Base-by-base conservation (phyloP, 2,888 invertebrate species). In the Ditylenchus weischeri region DNA sequence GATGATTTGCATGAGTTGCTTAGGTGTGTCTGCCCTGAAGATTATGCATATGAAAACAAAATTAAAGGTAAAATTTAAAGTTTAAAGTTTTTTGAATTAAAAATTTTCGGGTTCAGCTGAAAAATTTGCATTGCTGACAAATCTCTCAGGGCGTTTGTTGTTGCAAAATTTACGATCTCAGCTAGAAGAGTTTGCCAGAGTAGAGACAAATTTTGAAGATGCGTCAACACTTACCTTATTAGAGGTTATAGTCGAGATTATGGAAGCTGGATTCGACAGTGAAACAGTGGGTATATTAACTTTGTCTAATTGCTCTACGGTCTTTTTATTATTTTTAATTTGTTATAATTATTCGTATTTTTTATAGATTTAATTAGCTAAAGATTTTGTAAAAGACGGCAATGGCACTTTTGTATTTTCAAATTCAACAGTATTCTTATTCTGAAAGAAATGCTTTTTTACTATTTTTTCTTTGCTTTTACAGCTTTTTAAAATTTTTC, bases 1-100 rank as follows among this genome's bases (percentile, higher is more conserved):
- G 73, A 72, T 36, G 73, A 73, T 58, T 67, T 72, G 61, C 60
- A 58, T 51, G 73, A 66, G 43, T 54, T 72, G 5, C 57, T 72
- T 43, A 43, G 64, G 15, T 60, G 66, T 38, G 60, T 72, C n/a
- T 72, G 72, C 43, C 72, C 72, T 23, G 72, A 72, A 43, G 61
- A 69, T 35, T 75, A 62, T 61, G 66, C 54, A 5, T 58, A 72
- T 21, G 64, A 70, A 23, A 59, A 62, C 21, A 57, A 66, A 8
- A 66, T 72, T 19, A 62, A 36, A 19, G 72, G 72, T 72, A 48
- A 21, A 63, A 15, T 15, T 6, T 54, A 23, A 29, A 2, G 1
- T 54, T 7, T 2, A 19, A 50, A 50, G 18, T 19, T 50, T 19
- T 50, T 19, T 4, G 2, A 50, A 2, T 50, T 19, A 19, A 50